Conservation (phyloP, 1,140 invertebrate species). For the Triops cancriformis region DNA sequence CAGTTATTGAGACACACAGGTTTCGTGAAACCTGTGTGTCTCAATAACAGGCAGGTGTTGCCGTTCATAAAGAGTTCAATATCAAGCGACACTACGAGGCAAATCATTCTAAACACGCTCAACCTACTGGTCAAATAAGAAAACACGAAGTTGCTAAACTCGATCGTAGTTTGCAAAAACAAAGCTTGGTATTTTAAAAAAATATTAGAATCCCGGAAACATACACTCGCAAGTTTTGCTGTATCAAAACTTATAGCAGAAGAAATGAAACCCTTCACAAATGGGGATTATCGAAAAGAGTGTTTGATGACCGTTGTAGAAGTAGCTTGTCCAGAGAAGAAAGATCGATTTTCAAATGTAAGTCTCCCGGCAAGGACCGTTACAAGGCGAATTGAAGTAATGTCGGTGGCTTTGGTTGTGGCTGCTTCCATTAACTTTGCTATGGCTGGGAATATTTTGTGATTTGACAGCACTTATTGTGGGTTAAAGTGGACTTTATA, state of each 20-base stretch:
- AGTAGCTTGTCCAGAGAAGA: conserved; percentile 33
- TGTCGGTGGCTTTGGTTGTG: no score
- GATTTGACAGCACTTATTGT: background rate
- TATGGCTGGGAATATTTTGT: background rate
- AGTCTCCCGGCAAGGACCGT: background rate
- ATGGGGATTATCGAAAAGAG: conserved; percentile 36
- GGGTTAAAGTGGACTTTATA: background rate
- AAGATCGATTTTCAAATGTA: background rate
- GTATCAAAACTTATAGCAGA: no score
- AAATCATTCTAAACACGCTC: conserved; percentile 24
- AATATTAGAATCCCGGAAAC: conserved; percentile 32
- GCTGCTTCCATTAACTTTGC: background rate
- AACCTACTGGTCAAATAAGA: conserved; percentile 29
- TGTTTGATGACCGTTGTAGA: conserved; percentile 36
- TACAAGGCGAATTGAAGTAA: background rate
- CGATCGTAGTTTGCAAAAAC: conserved; percentile 33
- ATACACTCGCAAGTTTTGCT: conserved; percentile 34
- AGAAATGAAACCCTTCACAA: no score
- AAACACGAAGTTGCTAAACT: conserved; percentile 33
- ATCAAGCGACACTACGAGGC: conserved; percentile 34
- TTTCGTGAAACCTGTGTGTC: conserved; percentile 37
- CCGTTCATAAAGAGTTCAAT: conserved; percentile 36
- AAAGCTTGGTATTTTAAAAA: conserved; percentile 34
- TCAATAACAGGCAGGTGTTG: conserved; percentile 34
- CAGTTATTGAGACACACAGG: conserved; percentile 26